phyloP scores from a whole-genome alignment of 1,140 invertebrate genomes.

The Conus betulinus region DNA sequence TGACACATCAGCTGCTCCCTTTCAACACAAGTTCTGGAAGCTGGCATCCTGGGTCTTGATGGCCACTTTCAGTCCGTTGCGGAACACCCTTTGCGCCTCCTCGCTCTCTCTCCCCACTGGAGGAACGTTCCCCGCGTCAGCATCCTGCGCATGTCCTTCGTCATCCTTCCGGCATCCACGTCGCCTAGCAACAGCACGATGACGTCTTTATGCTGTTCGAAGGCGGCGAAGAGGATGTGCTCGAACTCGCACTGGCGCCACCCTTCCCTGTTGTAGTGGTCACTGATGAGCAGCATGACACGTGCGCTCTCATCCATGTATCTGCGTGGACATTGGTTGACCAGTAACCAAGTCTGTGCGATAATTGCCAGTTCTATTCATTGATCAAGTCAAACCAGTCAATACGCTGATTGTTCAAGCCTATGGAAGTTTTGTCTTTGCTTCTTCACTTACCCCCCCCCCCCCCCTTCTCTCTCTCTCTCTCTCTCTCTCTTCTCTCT shows the following conservation, averaged over 20 bases:
- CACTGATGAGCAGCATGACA: slow-evolving; percentile 14
- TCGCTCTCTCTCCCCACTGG: slow-evolving; percentile 19
- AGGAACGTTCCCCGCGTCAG: slow-evolving; percentile 28
- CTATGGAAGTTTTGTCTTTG: too few relatives aligned
- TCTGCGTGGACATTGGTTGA: neutral
- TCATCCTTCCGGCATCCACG: slow-evolving; percentile 31
- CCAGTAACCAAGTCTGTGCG: too few relatives aligned
- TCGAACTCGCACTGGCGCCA: slow-evolving; percentile 34
- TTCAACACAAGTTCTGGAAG: too few relatives aligned
- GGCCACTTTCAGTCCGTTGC: slow-evolving; percentile 18
- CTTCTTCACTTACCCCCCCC: too few relatives aligned
- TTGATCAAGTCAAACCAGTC: too few relatives aligned
- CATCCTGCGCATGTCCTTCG: slow-evolving; percentile 32
- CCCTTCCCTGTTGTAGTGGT: slow-evolving; percentile 19
- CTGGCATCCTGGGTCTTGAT: slow-evolving; percentile 15
- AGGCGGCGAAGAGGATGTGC: slow-evolving; percentile 25
- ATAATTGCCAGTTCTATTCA: too few relatives aligned
- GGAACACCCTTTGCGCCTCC: neutral
- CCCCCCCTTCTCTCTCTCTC: too few relatives aligned
- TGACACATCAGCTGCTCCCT: too few relatives aligned
- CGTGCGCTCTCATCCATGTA: slow-evolving; percentile 34
- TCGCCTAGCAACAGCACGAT: slow-evolving; percentile 32
- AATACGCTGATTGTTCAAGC: too few relatives aligned
- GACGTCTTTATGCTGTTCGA: slow-evolving; percentile 30
- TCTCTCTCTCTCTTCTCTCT: too few relatives aligned